Conservation (phyloP, 2,797 vertebrate genomes). For the Gouania willdenowi region DNA sequence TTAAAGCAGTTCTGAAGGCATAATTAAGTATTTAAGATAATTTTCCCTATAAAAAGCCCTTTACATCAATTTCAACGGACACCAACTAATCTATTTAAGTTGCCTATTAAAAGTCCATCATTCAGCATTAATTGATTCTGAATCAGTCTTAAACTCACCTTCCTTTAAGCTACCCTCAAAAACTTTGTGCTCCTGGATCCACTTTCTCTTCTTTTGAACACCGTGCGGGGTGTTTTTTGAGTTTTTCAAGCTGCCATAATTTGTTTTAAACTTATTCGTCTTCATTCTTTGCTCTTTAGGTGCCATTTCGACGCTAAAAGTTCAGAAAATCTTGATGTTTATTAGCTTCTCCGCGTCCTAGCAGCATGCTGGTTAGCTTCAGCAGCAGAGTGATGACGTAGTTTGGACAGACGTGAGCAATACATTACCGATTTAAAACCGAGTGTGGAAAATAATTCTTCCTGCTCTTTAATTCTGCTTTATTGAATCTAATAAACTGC, state of each 20-base stretch:
- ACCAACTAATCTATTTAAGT: too few relatives aligned
- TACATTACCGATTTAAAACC: not conserved
- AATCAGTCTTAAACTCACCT: too few relatives aligned
- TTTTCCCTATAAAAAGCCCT: too few relatives aligned
- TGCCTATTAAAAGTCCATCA: too few relatives aligned
- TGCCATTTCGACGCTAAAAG: constrained; percentile 39
- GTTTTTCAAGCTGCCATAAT: constrained; percentile 18
- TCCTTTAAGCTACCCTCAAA: constrained; percentile 74
- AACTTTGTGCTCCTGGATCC: constrained; percentile 58
- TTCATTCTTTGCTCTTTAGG: constrained; percentile 36
- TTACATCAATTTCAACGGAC: too few relatives aligned
- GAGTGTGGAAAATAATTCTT: too few relatives aligned
- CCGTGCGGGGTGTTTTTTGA: not conserved
- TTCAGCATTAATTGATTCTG: too few relatives aligned
- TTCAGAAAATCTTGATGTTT: constrained; percentile 17
- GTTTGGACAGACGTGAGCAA: not conserved
- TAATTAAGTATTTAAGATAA: too few relatives aligned
- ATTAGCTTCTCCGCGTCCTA: not conserved
- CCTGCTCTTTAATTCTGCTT: too few relatives aligned
- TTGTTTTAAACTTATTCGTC: constrained; percentile 18
- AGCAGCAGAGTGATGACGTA: constrained; percentile 55
- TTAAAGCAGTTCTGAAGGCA: too few relatives aligned
- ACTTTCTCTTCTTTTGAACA: constrained; percentile 61
- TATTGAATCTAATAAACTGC: too few relatives aligned
- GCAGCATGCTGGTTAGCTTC: not conserved